Evolutionary conservation across 53 echinoderm and acorn worm species (phyloP).

Genomic region (Henricia sp.): DNA sequence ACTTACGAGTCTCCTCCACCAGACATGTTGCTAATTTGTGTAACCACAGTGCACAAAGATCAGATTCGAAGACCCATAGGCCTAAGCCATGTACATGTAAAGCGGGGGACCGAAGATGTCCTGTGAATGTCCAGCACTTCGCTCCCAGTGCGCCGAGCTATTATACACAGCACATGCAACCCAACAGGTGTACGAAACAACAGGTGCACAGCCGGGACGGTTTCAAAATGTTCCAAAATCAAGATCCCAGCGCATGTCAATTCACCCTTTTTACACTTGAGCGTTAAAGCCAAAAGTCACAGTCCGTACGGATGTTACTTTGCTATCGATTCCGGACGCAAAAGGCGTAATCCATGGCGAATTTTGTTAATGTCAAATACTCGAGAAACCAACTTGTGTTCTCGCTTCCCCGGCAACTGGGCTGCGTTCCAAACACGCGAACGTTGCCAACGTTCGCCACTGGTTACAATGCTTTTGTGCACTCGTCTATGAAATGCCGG

Average conservation of each 20-base stretch:
- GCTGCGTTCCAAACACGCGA: too few relatives aligned
- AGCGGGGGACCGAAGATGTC: neutral
- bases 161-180: too few relatives aligned
- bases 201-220: neutral
- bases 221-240: neutral
- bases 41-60: neutral
- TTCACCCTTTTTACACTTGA: neutral
- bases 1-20: slow-evolving; percentile 92
- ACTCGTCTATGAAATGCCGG: too few relatives aligned
- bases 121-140: neutral
- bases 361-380: too few relatives aligned
- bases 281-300: neutral
- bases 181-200: slow-evolving; percentile 5
- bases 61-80: neutral
- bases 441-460: too few relatives aligned
- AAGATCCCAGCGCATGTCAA: neutral
- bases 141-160: neutral
- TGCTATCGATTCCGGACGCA: neutral
- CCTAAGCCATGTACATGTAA: neutral
- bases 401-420: slow-evolving; percentile 60
- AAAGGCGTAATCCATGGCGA: too few relatives aligned
- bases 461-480: too few relatives aligned
- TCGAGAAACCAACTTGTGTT: slow-evolving; percentile 1
- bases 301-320: too few relatives aligned
- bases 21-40: slow-evolving; percentile 60